Evolutionary conservation across 2,888 invertebrate species (phyloP).

Genomic region (Acanthococcus lagerstroemiae): DNA sequence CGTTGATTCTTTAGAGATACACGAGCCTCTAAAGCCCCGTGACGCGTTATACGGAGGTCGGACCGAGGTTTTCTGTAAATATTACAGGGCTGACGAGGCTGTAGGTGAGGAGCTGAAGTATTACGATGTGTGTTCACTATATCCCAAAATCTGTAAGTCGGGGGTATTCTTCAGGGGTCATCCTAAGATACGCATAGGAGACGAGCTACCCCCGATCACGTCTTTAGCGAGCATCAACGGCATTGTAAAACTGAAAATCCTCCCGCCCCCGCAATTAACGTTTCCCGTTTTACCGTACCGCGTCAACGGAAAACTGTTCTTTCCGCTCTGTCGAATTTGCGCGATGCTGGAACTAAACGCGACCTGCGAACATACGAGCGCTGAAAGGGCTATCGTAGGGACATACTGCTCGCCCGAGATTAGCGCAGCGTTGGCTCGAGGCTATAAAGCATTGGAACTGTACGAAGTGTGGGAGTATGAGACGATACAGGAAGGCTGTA

Average conservation of each 20-base stretch:
- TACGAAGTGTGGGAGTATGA: not conserved
- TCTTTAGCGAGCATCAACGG: not conserved
- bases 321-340: not conserved
- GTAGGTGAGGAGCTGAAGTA: not conserved
- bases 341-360: not conserved
- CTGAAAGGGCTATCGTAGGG: not conserved
- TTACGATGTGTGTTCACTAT: too few species aligned
- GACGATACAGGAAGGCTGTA: not conserved
- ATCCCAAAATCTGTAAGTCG: not conserved
- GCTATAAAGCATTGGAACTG: not conserved
- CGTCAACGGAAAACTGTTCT: not conserved
- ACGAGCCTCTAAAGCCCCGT: not conserved
- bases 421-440: too few species aligned
- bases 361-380: not conserved
- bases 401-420: not conserved
- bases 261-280: not conserved
- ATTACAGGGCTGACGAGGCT: not conserved
- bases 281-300: not conserved
- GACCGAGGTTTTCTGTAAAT: not conserved
- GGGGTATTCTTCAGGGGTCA: not conserved
- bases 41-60: not conserved
- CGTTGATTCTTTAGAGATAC: not conserved
- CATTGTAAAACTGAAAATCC: not conserved
- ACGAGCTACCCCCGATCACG: too few species aligned
- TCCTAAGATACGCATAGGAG: not conserved